Evolutionary conservation across 2,797 vertebrate species (phyloP).

Genomic region (Sylvia borin): DNA sequence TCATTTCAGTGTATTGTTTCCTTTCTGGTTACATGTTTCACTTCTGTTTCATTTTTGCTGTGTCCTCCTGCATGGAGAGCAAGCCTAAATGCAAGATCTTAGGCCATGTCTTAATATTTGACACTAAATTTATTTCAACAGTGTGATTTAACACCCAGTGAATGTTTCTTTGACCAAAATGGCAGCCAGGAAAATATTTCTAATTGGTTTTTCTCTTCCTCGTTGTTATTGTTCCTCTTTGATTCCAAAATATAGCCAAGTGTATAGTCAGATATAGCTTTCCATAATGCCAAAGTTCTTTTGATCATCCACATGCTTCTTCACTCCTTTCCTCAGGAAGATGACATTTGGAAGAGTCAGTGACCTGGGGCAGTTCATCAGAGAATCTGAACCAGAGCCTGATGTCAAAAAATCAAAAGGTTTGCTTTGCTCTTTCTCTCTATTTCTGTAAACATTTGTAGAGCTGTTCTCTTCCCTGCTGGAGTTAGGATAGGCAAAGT

Average conservation of each 20-base stretch:
- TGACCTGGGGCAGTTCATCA: slow-evolving; percentile 95
- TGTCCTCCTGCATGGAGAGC: neutral
- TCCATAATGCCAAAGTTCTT: neutral
- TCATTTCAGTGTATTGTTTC: neutral
- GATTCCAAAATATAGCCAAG: neutral
- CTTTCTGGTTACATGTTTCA: neutral
- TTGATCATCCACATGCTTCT: neutral
- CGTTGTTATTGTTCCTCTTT: neutral
- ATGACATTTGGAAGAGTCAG: slow-evolving; percentile 99
- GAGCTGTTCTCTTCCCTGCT: neutral
- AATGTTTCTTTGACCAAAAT: neutral
- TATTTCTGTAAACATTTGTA: neutral
- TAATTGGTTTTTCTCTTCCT: neutral
- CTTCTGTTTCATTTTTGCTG: neutral
- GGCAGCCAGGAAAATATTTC: neutral
- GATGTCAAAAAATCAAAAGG: slow-evolving; percentile 99
- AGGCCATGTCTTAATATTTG: neutral
- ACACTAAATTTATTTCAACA: neutral
- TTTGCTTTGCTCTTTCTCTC: slow-evolving; percentile 56
- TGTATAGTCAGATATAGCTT: neutral
- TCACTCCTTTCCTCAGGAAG: slow-evolving; percentile 77
- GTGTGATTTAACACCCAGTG: neutral
- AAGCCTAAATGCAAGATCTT: neutral
- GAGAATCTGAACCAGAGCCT: slow-evolving; percentile 97
- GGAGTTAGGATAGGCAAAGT: neutral